These are phyloP conservation scores for Rhyzopertha dominica DNA, from an alignment of 1,140 invertebrate genomes.

Conservation along the genomic window DNA sequence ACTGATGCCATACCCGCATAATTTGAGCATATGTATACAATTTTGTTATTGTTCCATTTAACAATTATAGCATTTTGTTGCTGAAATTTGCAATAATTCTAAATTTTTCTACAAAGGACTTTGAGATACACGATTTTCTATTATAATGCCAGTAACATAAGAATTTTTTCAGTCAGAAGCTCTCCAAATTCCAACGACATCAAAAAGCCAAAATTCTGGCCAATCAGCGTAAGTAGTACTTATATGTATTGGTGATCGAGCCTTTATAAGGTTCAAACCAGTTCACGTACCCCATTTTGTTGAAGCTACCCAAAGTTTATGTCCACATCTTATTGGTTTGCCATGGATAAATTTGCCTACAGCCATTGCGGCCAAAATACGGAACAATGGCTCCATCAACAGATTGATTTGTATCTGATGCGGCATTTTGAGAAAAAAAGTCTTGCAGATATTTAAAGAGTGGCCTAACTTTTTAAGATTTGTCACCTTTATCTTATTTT, in stretches of 20 bases:
- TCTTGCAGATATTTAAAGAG: constrained; percentile 7
- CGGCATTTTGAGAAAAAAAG: constrained; percentile 8
- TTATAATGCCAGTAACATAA: background rate
- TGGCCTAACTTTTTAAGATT: constrained; percentile 14
- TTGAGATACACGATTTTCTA: constrained; percentile 9
- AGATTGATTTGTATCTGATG: constrained; percentile 11
- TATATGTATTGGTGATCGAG: constrained; percentile 2
- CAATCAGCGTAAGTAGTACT: background rate
- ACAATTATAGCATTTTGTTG: constrained; percentile 6
- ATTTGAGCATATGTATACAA: constrained; percentile 5
- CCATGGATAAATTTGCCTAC: constrained; percentile 24
- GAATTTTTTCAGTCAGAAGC: constrained; percentile 3
- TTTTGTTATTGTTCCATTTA: constrained; percentile 5
- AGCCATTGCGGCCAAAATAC: constrained; percentile 24
- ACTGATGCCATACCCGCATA: background rate
- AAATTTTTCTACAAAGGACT: constrained; percentile 1
- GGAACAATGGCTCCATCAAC: constrained; percentile 26
- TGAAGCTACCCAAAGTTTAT: constrained; percentile 16
- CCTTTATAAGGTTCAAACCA: constrained; percentile 16
- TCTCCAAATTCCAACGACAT: background rate
- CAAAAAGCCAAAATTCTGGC: constrained; percentile 3
- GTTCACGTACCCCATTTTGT: constrained; percentile 6
- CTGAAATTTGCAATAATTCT: constrained; percentile 7
- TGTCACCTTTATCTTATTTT: constrained; percentile 9
- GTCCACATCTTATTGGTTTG: constrained; percentile 23